Base-by-base conservation (phyloP, 2,888 invertebrate genomes). In the Drosophila putrida region DNA sequence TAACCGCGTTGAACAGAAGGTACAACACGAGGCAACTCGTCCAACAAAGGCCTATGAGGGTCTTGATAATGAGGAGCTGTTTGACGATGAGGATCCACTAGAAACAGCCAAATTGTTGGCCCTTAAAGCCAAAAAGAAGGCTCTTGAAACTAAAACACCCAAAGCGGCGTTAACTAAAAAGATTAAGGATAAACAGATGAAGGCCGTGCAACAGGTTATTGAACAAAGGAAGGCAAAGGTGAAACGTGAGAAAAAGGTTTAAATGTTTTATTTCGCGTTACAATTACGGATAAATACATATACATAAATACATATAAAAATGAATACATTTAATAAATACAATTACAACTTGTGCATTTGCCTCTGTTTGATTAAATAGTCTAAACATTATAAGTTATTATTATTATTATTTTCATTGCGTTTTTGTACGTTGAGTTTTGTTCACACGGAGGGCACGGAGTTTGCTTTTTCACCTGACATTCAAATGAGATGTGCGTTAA, bases 1-100 rank as follows among this genome's bases (percentile, higher is more conserved):
- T 36, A 95, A 96, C 80, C 94, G 96, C 84, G 93, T 97, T 61
- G 95, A 97, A 82, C 96, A 97, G 86, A 98, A 97, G 93, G 94
- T 95, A 27, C 94, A 95, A 27, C 94, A 95, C 82, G 95, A 96
- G 91, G 94, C 95, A 1, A 95, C 95, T 13, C 95, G 95, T 82
- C 96, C 97, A 0, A 94, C 95, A 85, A 94, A 95, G 53, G 95
- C 95, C 0, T 97, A 97, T 82, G 94, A 95, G 33, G 93, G 96
- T 27, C 95, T 95, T 86, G 96, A 96, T 31, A 93, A 95, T 50
- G 95, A 96, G 59, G 96, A 96, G 67, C 94, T 97, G 82, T 97
- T 97, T 82, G 94, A 94, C 71, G 95, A 94, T 4, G 94, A 95
- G 86, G 95, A 96, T 90, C 93, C 94, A 1, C 77, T 95, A 60